Percentiles rank a stretch among this genome's conserved stretches.
Evolutionary conservation across 2,888 invertebrate genomes (phyloP).

Genomic region (Orthosia gothica): DNA sequence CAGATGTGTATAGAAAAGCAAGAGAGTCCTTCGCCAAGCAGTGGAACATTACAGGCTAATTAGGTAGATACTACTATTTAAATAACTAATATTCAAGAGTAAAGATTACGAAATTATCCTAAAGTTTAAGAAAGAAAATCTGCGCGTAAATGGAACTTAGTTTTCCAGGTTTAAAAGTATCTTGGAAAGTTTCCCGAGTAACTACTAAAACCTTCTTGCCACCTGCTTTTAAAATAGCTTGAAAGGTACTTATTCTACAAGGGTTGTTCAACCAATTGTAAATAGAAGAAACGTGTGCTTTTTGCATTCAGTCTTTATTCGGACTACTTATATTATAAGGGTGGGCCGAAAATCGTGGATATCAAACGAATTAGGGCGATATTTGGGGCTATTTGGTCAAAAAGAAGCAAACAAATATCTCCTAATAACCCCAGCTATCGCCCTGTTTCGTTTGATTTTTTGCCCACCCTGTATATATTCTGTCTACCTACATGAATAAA

Average conservation of each 20-base stretch:
- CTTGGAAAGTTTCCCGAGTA: conserved; percentile 4
- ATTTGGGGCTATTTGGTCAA: too few relatives aligned
- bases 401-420: too few relatives aligned
- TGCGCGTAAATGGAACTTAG: not conserved
- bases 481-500: too few relatives aligned
- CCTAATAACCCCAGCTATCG: too few relatives aligned
- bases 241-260: conserved; percentile 2
- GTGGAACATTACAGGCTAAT: not conserved
- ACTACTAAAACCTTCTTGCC: not conserved
- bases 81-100: not conserved
- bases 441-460: too few relatives aligned
- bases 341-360: too few relatives aligned
- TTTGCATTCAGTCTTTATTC: not conserved
- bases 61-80: not conserved
- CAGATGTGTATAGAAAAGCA: not conserved
- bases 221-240: conserved; percentile 12
- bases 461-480: too few relatives aligned
- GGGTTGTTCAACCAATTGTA: conserved; percentile 10
- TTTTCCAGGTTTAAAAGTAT: not conserved
- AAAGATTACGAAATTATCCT: not conserved
- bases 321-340: not conserved
- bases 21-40: not conserved
- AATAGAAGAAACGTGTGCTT: not conserved
- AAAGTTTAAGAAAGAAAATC: not conserved
- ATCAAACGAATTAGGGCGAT: too few relatives aligned